A percentile compares a stretch with the other conserved stretches of the same genome.
Conservation (phyloP, 2,797 vertebrate genomes). For the Okamejei kenojei region DNA sequence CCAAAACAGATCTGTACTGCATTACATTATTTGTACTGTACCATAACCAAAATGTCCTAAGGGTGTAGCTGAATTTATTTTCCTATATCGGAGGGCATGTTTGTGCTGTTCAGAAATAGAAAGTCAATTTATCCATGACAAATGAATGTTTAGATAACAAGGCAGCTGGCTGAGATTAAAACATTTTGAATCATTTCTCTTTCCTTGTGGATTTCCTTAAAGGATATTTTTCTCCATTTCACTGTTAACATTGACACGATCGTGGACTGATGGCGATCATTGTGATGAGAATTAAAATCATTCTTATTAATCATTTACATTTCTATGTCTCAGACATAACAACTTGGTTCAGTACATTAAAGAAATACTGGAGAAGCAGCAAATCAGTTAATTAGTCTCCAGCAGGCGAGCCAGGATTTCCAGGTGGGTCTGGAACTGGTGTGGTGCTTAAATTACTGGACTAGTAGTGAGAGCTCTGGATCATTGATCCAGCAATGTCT, state of each 20-base stretch:
- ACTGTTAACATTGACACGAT: neutral
- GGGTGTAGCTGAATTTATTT: neutral
- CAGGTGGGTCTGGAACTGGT: too few relatives aligned
- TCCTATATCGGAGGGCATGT: neutral
- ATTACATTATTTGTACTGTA: constrained; percentile 22
- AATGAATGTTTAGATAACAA: constrained; percentile 14
- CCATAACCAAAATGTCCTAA: neutral
- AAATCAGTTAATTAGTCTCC: constrained; percentile 10
- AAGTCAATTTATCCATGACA: constrained; percentile 26
- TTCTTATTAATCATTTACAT: neutral
- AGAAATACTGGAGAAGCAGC: neutral
- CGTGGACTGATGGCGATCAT: neutral
- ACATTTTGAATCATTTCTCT: neutral
- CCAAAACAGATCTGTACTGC: neutral
- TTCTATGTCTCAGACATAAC: neutral
- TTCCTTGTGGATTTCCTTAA: neutral
- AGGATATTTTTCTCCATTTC: neutral
- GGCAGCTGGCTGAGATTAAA: neutral
- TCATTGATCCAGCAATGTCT: too few relatives aligned
- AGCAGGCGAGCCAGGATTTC: too few relatives aligned
- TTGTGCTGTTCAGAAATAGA: neutral
- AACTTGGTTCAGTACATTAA: neutral
- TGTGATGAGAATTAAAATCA: neutral
- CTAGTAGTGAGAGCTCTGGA: too few relatives aligned
- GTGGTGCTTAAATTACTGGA: too few relatives aligned